phyloP scores from a whole-genome alignment of 2,797 vertebrate species.

The Tauraco hartlaubi region DNA sequence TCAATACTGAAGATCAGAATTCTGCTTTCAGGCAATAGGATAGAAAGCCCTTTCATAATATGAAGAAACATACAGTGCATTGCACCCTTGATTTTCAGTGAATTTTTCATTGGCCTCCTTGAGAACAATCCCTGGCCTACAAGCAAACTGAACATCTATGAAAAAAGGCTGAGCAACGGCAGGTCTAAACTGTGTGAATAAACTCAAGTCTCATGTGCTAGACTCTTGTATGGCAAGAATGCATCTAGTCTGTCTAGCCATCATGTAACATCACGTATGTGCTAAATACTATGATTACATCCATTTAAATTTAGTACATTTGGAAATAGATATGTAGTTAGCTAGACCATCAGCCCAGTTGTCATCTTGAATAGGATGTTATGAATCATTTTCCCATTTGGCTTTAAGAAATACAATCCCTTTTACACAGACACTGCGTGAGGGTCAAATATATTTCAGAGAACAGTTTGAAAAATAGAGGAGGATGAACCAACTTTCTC shows the following conservation, averaged over 20 bases:
- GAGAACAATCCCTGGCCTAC: neutral
- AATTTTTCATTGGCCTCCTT: neutral
- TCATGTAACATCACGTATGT: neutral
- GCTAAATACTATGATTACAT: conserved; percentile 4
- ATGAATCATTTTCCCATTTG: conserved; percentile 61
- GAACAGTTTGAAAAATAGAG: neutral
- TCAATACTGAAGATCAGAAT: conserved; percentile 25
- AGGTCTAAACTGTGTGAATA: neutral
- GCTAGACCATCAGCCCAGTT: conserved; percentile 21
- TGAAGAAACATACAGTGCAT: neutral
- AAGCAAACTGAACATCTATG: neutral
- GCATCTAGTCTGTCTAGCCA: neutral
- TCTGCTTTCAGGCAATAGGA: neutral
- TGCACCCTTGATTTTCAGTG: neutral
- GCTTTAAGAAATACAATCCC: conserved; percentile 50
- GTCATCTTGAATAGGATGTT: conserved; percentile 48
- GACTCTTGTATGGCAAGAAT: conserved; percentile 40
- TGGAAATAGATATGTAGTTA: conserved; percentile 58
- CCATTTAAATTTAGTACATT: conserved; percentile 58
- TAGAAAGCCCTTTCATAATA: neutral
- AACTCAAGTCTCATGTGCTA: neutral
- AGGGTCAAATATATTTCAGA: conserved; percentile 28
- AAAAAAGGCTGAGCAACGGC: neutral
- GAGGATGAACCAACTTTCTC: neutral
- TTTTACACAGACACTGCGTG: neutral